Evolutionary conservation across 2,888 invertebrate genomes (phyloP).

Genomic region (Ceraclea dissimilis): DNA sequence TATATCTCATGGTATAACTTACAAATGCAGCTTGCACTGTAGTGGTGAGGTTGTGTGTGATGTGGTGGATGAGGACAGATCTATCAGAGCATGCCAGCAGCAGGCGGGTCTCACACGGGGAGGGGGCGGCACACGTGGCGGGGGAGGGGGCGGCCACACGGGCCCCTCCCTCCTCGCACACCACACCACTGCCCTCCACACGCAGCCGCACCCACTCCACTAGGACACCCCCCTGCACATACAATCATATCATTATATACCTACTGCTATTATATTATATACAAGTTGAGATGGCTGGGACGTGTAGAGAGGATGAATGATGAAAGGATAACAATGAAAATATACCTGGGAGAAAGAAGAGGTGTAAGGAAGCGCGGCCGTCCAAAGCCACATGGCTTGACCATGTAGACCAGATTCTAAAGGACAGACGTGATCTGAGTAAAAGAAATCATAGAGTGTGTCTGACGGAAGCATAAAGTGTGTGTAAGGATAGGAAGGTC

Average conservation of each 20-base stretch:
- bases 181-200: slow-evolving; percentile 52
- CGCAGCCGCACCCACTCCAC: slow-evolving; percentile 67
- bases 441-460: too few relatives aligned
- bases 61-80: slow-evolving; percentile 72
- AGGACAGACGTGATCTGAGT: too few relatives aligned
- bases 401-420: too few relatives aligned
- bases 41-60: slow-evolving; percentile 64
- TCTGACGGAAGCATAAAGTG: too few relatives aligned
- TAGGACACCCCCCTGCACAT: slow-evolving; percentile 36
- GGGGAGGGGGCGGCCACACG: slow-evolving; percentile 58
- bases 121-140: slow-evolving; percentile 32
- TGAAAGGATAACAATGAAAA: too few relatives aligned
- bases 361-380: too few relatives aligned
- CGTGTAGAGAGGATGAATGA: too few relatives aligned
- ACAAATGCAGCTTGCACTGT: slow-evolving; percentile 75
- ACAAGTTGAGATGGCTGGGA: too few relatives aligned
- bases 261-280: too few relatives aligned
- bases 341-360: too few relatives aligned
- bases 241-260: background rate
- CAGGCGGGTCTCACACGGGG: slow-evolving; percentile 63
- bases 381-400: too few relatives aligned
- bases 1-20: slow-evolving; percentile 33
- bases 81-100: slow-evolving; percentile 81
- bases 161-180: slow-evolving; percentile 54
- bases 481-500: too few relatives aligned